These are phyloP conservation scores for Drosophila quinaria DNA, from an alignment of 2,888 invertebrate species.

Conservation along the genomic window DNA sequence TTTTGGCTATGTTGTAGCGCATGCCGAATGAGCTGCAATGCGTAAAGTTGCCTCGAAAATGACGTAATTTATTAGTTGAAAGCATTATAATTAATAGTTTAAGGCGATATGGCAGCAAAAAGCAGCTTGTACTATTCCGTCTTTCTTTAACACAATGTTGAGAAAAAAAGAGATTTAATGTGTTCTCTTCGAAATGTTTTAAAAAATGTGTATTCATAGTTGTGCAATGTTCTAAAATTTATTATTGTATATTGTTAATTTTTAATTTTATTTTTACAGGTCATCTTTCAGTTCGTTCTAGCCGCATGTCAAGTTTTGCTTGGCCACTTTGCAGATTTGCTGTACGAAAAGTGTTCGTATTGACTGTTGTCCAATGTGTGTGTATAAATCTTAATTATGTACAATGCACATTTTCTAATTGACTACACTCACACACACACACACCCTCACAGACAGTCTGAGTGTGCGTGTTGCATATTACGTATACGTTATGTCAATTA, in stretches of 20 bases:
- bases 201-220: no score
- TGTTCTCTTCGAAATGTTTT: background rate
- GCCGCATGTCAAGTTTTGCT: conserved; percentile 4
- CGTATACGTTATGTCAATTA: conserved; percentile 78
- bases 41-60: conserved; percentile 10
- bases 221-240: background rate
- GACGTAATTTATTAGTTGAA: conserved; percentile 7
- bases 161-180: background rate
- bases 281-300: conserved; percentile 12
- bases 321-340: conserved; percentile 50
- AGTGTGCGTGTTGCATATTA: conserved; percentile 58
- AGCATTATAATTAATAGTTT: conserved; percentile 13
- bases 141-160: background rate
- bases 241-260: background rate
- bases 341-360: conserved; percentile 48
- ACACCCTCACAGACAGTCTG: conserved; percentile 11
- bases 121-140: background rate
- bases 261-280: background rate
- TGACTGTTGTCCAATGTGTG: conserved; percentile 64
- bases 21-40: conserved; percentile 31
- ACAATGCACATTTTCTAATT: conserved; percentile 79
- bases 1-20: conserved; percentile 27
- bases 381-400: conserved; percentile 79
- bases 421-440: conserved; percentile 56
- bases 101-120: background rate